Evolutionary conservation across 2,113 vertebrate species (phyloP).

Genomic region (Salvelinus alpinus): DNA sequence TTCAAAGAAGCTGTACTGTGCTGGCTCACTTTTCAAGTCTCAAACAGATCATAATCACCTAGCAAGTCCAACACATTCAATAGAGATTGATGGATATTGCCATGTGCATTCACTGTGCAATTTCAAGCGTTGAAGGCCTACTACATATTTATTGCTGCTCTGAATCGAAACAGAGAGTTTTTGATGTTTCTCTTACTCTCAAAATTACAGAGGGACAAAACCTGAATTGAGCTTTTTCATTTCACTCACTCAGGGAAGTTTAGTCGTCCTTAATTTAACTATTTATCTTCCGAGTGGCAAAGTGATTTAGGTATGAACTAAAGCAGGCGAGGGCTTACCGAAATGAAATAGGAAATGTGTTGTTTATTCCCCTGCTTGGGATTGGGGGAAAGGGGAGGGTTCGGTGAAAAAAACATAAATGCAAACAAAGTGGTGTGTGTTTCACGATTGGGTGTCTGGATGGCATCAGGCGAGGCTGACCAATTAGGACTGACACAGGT

Average conservation of each 20-base stretch:
- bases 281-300: constrained; percentile 87
- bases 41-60: constrained; percentile 42
- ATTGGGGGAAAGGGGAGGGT: background rate
- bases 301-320: constrained; percentile 85
- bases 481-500: constrained; percentile 89
- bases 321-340: constrained; percentile 79
- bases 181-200: constrained; percentile 29
- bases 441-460: constrained; percentile 85
- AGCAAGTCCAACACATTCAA: background rate
- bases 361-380: constrained; percentile 69
- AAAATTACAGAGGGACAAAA: constrained; percentile 47
- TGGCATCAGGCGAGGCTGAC: constrained; percentile 80
- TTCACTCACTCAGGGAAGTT: constrained; percentile 64
- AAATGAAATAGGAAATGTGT: constrained; percentile 85
- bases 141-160: too few relatives aligned
- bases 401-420: constrained; percentile 53
- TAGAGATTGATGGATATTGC: background rate
- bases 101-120: constrained; percentile 15
- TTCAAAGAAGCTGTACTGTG: constrained; percentile 41
- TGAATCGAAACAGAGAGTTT: background rate
- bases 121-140: constrained; percentile 9
- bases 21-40: constrained; percentile 25
- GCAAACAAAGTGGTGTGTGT: constrained; percentile 93
- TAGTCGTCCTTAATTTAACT: constrained; percentile 67
- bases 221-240: constrained; percentile 50